Evolutionary conservation across 53 echinoderm and acorn worm species (phyloP).

Genomic region (Luidia sarsii): DNA sequence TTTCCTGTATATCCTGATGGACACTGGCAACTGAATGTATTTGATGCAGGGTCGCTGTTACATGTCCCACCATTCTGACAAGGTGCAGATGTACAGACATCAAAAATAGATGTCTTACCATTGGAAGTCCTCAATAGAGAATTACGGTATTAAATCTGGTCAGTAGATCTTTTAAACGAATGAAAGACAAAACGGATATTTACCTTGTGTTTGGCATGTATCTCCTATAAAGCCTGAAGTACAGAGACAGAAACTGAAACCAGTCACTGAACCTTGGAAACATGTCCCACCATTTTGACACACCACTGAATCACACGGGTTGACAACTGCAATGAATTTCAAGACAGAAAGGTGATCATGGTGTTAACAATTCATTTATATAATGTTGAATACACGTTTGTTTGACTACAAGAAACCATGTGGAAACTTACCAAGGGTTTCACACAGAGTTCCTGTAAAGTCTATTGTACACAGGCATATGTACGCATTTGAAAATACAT

Average conservation of each 20-base stretch:
- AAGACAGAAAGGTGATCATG: neutral
- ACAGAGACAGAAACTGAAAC: neutral
- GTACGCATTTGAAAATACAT: neutral
- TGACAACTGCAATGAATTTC: neutral
- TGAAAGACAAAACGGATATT: too few relatives aligned
- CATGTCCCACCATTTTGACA: slow-evolving; percentile 27
- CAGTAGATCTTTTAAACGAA: too few relatives aligned
- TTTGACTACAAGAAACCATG: too few relatives aligned
- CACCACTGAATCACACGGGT: neutral
- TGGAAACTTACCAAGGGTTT: too few relatives aligned
- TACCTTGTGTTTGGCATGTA: slow-evolving; percentile 1
- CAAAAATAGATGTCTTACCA: too few relatives aligned
- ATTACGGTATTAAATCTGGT: too few relatives aligned
- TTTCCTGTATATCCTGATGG: neutral
- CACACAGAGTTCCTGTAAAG: neutral
- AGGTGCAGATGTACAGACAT: neutral
- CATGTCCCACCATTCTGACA: slow-evolving; percentile 27
- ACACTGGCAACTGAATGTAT: neutral
- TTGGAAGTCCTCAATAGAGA: too few relatives aligned
- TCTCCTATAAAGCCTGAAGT: neutral
- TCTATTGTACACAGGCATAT: neutral
- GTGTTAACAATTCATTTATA: too few relatives aligned
- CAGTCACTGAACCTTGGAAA: neutral
- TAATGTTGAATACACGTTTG: too few relatives aligned
- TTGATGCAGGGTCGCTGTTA: neutral